Evolutionary conservation across 2,888 invertebrate species (phyloP), one percentile per base, ranked within the genome.

Genomic region (Acleris emargana): DNA sequence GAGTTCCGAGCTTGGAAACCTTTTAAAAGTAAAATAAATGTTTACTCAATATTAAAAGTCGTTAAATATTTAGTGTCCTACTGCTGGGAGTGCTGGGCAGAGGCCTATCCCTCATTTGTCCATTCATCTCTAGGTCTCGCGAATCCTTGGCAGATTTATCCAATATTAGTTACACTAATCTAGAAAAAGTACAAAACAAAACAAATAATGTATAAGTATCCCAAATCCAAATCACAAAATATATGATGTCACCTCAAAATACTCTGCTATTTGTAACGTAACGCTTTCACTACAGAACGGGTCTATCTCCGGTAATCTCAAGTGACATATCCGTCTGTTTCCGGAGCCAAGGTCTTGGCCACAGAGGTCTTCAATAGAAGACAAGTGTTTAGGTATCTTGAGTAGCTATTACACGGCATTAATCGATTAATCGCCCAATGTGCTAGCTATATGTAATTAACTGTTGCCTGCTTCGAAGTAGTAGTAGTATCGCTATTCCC

Each of bases 391-490:
- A 42, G 47, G 18, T 58, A 53, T 58, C 49, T 54, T 64, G 58
- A 58, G 52, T 53, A 38, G 22, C 43, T 47, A 47, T 47, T 57
- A 47, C 17, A 6, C 42, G 42, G 20, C 18, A 20, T 45, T 28
- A 45, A 22, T 52, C 63, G 32, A n/a, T 53, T 28, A 58, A 63
- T 63, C 58, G 52, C 9, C 58, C 47, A 58, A 58, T 63, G 58
- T 58, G 13, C 3, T 9, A 5, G 17, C 3, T 51, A 25, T 0
- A 25, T 25, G 32, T 6, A 38, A n/a, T n/a, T n/a, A n/a, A n/a
- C n/a, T n/a, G n/a, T n/a, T n/a, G n/a, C n/a, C n/a, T n/a, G n/a
- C n/a, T n/a, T n/a, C 2, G 1, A 38, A 38, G 13, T 38, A 38
- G 38, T 13, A 7, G n/a, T n/a, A n/a, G n/a, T 61, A 61, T 22